These are phyloP conservation scores for Choristoneura fumiferana DNA, from an alignment of 1,140 invertebrate genomes.

Conservation along the genomic window DNA sequence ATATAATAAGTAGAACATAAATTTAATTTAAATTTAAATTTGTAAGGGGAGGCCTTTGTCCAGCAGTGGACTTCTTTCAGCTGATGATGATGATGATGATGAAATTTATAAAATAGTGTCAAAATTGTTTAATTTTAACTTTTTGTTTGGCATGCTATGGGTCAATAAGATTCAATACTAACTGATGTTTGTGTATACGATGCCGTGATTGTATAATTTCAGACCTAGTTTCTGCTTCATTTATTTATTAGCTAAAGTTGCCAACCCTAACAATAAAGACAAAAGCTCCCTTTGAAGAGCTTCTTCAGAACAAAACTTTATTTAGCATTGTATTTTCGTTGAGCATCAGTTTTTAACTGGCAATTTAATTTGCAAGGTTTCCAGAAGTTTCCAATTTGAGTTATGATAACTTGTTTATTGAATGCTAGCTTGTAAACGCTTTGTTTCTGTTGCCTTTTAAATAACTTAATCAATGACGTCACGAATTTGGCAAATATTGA, in stretches of 20 bases:
- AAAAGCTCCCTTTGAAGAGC: slow-evolving; percentile 8
- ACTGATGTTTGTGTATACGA: no score
- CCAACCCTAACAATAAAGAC: background rate
- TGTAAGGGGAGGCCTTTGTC: no score
- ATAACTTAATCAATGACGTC: background rate
- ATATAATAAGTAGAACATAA: no score
- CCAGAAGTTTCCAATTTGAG: slow-evolving; percentile 17
- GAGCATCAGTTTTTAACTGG: slow-evolving; percentile 7
- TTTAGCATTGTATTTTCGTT: slow-evolving; percentile 6
- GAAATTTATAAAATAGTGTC: no score
- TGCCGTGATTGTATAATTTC: no score
- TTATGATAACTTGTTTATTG: slow-evolving; percentile 19
- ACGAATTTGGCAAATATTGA: background rate
- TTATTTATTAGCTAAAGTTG: background rate
- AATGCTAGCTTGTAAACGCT: slow-evolving; percentile 10
- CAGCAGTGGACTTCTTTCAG: no score
- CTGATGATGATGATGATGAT: no score
- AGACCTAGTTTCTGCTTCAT: no score
- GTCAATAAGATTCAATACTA: no score
- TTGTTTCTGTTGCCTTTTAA: slow-evolving; percentile 13
- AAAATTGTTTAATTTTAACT: no score
- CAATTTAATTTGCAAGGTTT: slow-evolving; percentile 16
- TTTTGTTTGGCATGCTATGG: no score
- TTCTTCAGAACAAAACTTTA: slow-evolving; percentile 13
- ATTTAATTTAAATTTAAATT: no score